These are phyloP conservation scores for Plodia interpunctella DNA, from an alignment of 1,140 invertebrate genomes.

Conservation along the genomic window DNA sequence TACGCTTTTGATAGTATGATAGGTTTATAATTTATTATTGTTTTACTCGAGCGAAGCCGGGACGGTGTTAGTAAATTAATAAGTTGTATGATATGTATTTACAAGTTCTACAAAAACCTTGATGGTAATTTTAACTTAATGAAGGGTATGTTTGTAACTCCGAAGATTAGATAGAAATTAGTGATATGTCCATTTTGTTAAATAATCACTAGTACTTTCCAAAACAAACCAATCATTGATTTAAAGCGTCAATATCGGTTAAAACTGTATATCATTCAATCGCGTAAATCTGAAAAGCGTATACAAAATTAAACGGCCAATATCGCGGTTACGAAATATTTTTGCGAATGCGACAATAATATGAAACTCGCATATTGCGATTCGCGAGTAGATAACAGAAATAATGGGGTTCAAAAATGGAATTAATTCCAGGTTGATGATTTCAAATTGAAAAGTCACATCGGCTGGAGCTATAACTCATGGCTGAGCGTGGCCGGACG, in stretches of 20 bases:
- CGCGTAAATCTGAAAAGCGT: constrained; percentile 14
- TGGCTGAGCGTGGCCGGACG: constrained; percentile 75
- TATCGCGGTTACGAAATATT: constrained; percentile 49
- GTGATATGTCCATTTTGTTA: no score
- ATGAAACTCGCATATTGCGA: constrained; percentile 72
- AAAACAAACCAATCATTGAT: constrained; percentile 5
- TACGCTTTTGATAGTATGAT: no score
- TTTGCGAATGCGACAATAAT: constrained; percentile 66
- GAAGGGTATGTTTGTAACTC: no score
- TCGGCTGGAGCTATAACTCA: constrained; percentile 75
- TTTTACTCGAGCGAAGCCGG: no score
- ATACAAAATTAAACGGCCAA: constrained; percentile 36
- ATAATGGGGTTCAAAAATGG: constrained; percentile 77
- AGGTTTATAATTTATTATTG: no score
- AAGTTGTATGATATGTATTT: no score
- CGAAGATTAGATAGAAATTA: no score
- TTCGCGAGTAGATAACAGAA: constrained; percentile 72
- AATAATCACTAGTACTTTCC: no score
- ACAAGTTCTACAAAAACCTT: no score
- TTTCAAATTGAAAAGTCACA: constrained; percentile 78
- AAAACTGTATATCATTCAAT: neutral
- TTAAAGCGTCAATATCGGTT: constrained; percentile 7
- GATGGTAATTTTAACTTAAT: no score
- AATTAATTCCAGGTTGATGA: constrained; percentile 78
- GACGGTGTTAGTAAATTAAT: no score